Base-by-base conservation (phyloP, 2,113 vertebrate genomes). In the Carassius gibelio region DNA sequence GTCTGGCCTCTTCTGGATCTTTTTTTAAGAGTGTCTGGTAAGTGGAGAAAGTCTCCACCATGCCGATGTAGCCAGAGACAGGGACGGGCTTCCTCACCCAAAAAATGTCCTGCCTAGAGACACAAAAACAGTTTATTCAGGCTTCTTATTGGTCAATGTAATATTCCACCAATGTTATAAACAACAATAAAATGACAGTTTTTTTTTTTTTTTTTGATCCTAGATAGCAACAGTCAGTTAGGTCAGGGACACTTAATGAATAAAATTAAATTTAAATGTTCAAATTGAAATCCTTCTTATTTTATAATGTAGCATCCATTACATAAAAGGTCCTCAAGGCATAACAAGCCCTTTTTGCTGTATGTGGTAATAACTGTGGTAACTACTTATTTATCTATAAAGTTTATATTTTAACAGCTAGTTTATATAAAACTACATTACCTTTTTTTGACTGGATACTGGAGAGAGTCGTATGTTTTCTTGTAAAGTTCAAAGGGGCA, bases 381-480 rank as follows among this genome's bases (percentile, higher is more conserved):
- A n/a, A n/a, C n/a, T 55, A 15, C 13, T 19, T 30, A 26, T 15
- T 59, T 59, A 59, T n/a, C 36, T 13, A 8, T 7, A 15, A 48
- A 75, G 13, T 26, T 5, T 19, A 76, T 19, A 76, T 76, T 30
- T 55, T 5, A 71, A 71, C 9, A 71, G 3, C 68, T 38, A 38
- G 68, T 71, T 71, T 75, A 7, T 30, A 59, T 48, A 45, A 8
- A 45, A 45, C 42, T 48, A 1, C 9, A 11, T 95, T 90, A 96
- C 96, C 95, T 96, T 89, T 95, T 93, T 84, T 96, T 96, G 81
- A 95, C 92, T 64, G 92, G 85, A 84, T 95, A 96, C 0, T 93
- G 90, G 52, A 96, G 79, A 36, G 94, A 89, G 36, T 93, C 88
- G 21, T 92, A 96, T 45, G 95, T 90, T 34, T 89, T 81, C 75